Base-by-base conservation (phyloP, 2,113 vertebrate species). In the Theristicus caerulescens region DNA sequence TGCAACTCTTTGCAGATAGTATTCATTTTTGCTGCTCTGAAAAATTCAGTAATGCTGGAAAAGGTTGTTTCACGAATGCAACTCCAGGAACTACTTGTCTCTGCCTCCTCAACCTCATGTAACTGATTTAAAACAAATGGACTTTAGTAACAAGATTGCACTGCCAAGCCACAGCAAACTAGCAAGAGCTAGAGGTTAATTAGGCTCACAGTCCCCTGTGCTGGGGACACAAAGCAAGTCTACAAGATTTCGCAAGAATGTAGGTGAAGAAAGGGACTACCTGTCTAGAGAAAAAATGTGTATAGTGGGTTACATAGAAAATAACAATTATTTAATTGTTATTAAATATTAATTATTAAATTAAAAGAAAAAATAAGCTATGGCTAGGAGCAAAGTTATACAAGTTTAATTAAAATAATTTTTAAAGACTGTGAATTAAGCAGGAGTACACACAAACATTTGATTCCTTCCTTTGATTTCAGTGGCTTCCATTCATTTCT, bases 281-380 rank as follows among this genome's bases (percentile, higher is more conserved):
- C 6, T 5, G 5, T 10, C 0, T 27, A 61, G 26, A n/a, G 6
- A 24, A 78, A 72, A 87, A 71, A 24, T 10, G 1, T 20, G 14
- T 21, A 13, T 26, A n/a, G 19, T 42, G 9, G 13, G 18, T 17
- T 74, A 49, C 8, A 42, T 34, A 25, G 31, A 67, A 82, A 82
- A 67, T 11, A 54, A 3, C 1, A n/a, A 7, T 11, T n/a, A 18
- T 38, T 31, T 66, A 46, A 62, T 32, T 73, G 3, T 0, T 89
- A 32, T 67, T 46, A 47, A 71, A 46, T 54, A 58, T 36, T 58
- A 79, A 55, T 42, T 69, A 27, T 29, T 71, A 22, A 17, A 47
- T 29, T 66, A 42, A 77, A 80, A 18, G 13, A 38, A 86, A 67
- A 86, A 58, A 26, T 32, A 82, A 74, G 1, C 13, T 69, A 38